Conservation (phyloP, 2,888 invertebrate species). For the Mystacides longicornis region DNA sequence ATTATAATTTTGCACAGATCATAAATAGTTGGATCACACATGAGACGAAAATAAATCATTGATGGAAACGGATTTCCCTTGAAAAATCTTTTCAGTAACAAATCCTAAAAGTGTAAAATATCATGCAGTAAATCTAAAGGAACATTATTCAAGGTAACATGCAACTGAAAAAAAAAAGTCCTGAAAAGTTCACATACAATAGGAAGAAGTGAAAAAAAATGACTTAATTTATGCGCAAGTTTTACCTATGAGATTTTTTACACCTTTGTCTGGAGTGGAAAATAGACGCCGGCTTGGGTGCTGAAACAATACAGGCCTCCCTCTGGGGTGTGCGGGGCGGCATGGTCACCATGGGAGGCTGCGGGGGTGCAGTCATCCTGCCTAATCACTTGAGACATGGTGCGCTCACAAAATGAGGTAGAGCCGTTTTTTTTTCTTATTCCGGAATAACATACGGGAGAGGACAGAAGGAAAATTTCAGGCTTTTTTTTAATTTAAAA, state of each 20-base stretch:
- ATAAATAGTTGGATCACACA: no score
- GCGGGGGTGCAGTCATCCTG: background rate
- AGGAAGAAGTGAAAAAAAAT: background rate
- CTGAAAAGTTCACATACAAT: background rate
- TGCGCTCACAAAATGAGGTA: background rate
- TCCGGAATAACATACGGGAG: no score
- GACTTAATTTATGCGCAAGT: background rate
- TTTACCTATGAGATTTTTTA: background rate
- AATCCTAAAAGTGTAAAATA: no score
- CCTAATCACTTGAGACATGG: background rate
- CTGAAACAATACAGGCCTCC: slow-evolving; percentile 16
- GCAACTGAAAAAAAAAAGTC: no score
- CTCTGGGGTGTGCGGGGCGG: background rate
- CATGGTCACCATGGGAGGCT: background rate
- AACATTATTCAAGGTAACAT: no score
- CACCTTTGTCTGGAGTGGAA: slow-evolving; percentile 13
- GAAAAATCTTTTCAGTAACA: no score
- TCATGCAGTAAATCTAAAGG: no score
- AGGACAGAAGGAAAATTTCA: no score
- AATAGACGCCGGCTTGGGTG: slow-evolving; percentile 25
- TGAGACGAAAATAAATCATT: no score
- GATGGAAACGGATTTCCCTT: no score
- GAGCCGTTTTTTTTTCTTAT: background rate
- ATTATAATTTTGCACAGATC: no score
- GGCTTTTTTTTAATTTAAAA: no score